A percentile compares a stretch with the other conserved stretches of the same genome.
phyloP scores from a whole-genome alignment of 1,140 invertebrate species.

The Leptinotarsa defecta region DNA sequence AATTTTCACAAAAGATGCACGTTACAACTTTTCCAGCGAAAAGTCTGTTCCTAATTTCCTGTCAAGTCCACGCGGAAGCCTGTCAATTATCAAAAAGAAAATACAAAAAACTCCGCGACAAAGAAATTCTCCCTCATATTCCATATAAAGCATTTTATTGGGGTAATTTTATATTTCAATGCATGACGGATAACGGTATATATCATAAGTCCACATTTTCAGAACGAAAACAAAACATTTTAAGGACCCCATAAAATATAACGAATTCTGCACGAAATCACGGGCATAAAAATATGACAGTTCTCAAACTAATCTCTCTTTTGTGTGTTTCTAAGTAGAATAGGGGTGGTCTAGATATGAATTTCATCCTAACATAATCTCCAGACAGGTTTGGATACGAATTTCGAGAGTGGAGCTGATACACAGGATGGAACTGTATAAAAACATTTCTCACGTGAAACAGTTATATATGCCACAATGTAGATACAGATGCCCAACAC shows the following conservation, averaged over 20 bases:
- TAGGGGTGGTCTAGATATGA: conserved; percentile 19
- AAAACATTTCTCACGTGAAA: too few relatives aligned
- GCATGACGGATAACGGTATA: conserved; percentile 17
- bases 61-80: background rate
- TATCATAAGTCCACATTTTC: conserved; percentile 20
- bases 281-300: conserved; percentile 23
- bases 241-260: conserved; percentile 21
- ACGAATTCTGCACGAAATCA: conserved; percentile 20
- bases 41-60: too few relatives aligned
- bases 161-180: conserved; percentile 22
- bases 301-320: conserved; percentile 14
- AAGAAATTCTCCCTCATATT: conserved; percentile 12
- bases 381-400: conserved; percentile 18
- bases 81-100: conserved; percentile 20
- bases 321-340: conserved; percentile 15
- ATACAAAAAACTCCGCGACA: conserved; percentile 10
- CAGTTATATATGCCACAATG: too few relatives aligned
- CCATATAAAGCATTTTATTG: conserved; percentile 17
- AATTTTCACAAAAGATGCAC: too few relatives aligned
- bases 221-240: conserved; percentile 14
- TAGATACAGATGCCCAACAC: too few relatives aligned
- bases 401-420: background rate
- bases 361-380: conserved; percentile 21
- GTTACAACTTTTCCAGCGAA: too few relatives aligned
- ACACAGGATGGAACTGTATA: background rate